Percentiles rank a stretch among this genome's conserved stretches.
Conservation (phyloP, 2,113 vertebrate species). For the Strix uralensis region DNA sequence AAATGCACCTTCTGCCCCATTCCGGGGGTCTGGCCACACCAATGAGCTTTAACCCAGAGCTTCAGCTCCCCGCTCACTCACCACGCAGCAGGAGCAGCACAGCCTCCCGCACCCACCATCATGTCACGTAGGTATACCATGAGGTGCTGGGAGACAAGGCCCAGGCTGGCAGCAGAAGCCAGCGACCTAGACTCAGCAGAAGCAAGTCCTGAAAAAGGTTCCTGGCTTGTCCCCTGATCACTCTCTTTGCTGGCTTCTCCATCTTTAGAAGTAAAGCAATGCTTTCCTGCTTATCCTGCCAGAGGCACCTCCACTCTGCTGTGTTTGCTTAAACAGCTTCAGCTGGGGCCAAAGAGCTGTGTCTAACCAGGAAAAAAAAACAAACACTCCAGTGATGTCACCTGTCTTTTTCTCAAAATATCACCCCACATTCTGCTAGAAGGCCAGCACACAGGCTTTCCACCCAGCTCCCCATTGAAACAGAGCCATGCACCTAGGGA, state of each 20-base stretch:
- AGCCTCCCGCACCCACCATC: background rate
- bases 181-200: background rate
- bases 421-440: background rate
- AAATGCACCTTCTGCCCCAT: rapidly evolving
- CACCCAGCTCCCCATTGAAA: background rate
- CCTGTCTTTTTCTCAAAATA: background rate
- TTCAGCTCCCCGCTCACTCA: background rate
- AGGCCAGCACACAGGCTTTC: background rate
- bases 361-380: background rate
- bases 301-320: background rate
- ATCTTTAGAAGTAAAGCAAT: background rate
- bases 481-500: rapidly evolving
- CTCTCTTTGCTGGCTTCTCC: background rate
- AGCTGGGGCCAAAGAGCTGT: background rate
- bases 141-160: rapidly evolving
- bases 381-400: background rate
- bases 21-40: background rate
- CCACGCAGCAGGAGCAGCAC: rapidly evolving
- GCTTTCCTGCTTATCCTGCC: background rate
- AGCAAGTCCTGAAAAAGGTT: background rate
- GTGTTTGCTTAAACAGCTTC: background rate
- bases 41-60: background rate
- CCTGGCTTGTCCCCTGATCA: background rate
- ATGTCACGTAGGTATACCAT: rapidly evolving
- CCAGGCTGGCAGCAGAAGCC: background rate